Evolutionary conservation across 53 echinoderm and acorn worm species (phyloP).

Genomic region (Holothuria scabra): DNA sequence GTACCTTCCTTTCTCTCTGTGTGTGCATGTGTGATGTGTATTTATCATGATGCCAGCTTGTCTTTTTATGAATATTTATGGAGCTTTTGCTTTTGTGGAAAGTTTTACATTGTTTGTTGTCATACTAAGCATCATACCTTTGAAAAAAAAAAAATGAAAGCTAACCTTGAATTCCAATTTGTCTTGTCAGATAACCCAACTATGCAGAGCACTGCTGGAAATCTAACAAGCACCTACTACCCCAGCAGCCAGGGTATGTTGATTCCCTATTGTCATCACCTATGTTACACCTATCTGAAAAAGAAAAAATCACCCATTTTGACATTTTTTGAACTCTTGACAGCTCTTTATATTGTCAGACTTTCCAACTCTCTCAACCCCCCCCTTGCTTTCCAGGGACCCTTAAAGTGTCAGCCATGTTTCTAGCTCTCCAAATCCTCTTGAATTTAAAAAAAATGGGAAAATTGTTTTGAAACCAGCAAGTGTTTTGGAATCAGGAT

Average conservation of each 20-base stretch:
- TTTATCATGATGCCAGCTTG: too few relatives aligned
- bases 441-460: too few relatives aligned
- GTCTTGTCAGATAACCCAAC: slow-evolving; percentile 49
- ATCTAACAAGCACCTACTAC: slow-evolving; percentile 30
- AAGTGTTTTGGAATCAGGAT: too few relatives aligned
- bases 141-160: slow-evolving; percentile 20
- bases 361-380: too few relatives aligned
- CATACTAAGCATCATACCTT: slow-evolving; percentile 7
- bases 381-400: too few relatives aligned
- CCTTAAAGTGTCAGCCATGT: too few relatives aligned
- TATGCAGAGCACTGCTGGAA: slow-evolving; percentile 40
- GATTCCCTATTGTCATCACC: neutral
- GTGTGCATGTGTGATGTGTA: too few relatives aligned
- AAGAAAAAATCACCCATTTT: neutral
- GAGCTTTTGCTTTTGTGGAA: neutral
- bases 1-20: too few relatives aligned
- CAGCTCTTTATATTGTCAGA: too few relatives aligned
- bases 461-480: too few relatives aligned
- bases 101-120: slow-evolving; percentile 8
- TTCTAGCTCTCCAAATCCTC: too few relatives aligned
- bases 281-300: neutral
- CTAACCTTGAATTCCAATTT: slow-evolving; percentile 34
- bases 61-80: neutral
- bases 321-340: too few relatives aligned
- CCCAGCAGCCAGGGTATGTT: slow-evolving; percentile 43